Conservation (phyloP, 1,140 invertebrate genomes). For the Agrilus planipennis region DNA sequence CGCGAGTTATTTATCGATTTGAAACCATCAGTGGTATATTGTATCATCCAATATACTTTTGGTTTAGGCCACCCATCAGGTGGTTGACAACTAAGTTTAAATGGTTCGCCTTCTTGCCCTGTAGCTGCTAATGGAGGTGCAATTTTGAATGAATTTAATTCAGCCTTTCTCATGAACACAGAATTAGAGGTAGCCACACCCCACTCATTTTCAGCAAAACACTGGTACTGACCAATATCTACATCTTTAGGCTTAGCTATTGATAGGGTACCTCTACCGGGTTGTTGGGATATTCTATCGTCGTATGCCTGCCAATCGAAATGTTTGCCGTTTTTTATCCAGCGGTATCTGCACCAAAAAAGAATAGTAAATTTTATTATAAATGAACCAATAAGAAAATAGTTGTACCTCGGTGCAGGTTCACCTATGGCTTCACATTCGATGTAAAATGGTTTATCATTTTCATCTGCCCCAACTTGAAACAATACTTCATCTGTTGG, state of each 20-base stretch:
- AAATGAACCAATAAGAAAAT: neutral
- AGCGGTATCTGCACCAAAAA: conserved; percentile 62
- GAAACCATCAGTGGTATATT: conserved; percentile 62
- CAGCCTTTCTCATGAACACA: conserved; percentile 89
- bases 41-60: conserved; percentile 85
- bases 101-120: conserved; percentile 77
- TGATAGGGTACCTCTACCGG: conserved; percentile 81
- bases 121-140: conserved; percentile 42
- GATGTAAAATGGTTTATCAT: conserved; percentile 87
- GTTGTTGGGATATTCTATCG: conserved; percentile 85
- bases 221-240: conserved; percentile 94
- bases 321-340: conserved; percentile 91
- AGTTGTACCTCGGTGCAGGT: conserved; percentile 66
- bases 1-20: conserved; percentile 84
- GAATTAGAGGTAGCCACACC: conserved; percentile 90
- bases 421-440: conserved; percentile 91
- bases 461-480: conserved; percentile 79
- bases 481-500: conserved; percentile 81
- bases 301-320: conserved; percentile 86
- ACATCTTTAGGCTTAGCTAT: conserved; percentile 80
- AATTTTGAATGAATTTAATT: conserved; percentile 84
- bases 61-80: conserved; percentile 92
- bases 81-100: conserved; percentile 75
- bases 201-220: conserved; percentile 90
- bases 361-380: neutral